phyloP scores from a whole-genome alignment of 2,113 vertebrate species.

The Eretmochelys imbricata region DNA sequence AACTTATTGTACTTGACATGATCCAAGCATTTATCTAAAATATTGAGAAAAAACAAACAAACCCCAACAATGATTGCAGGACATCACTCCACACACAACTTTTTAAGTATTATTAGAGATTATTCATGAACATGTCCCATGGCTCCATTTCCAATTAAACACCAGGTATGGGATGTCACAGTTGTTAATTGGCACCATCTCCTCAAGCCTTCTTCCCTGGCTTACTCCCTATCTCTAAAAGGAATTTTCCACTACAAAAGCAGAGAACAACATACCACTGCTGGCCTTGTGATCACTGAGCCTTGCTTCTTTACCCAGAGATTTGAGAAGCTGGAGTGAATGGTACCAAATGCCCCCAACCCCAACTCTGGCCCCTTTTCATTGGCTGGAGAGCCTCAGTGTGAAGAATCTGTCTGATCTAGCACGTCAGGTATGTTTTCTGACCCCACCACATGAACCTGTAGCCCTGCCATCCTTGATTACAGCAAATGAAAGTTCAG shows the following conservation, averaged over 20 bases:
- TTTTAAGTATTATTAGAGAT: not conserved
- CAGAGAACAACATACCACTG: not conserved
- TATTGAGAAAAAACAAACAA: not conserved
- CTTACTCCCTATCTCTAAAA: not conserved
- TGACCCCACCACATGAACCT: not conserved
- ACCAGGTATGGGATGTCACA: not conserved
- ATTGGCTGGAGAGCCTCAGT: not conserved
- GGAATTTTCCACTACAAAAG: not conserved
- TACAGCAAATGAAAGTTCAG: not conserved
- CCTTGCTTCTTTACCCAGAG: not conserved
- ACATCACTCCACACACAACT: not conserved
- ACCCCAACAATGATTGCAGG: not conserved
- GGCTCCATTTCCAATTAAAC: not conserved
- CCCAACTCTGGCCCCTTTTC: not conserved
- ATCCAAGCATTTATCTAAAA: not conserved
- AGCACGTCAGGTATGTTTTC: not conserved
- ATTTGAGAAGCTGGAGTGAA: not conserved
- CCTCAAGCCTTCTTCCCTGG: not conserved
- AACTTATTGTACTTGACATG: not conserved
- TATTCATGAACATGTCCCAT: not conserved
- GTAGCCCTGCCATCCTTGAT: not conserved
- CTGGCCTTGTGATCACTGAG: not conserved
- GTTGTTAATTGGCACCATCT: not conserved
- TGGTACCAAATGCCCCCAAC: not conserved
- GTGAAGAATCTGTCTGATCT: not conserved